Conservation (phyloP, 1,140 invertebrate genomes). For the Lordiphosa collinella region DNA sequence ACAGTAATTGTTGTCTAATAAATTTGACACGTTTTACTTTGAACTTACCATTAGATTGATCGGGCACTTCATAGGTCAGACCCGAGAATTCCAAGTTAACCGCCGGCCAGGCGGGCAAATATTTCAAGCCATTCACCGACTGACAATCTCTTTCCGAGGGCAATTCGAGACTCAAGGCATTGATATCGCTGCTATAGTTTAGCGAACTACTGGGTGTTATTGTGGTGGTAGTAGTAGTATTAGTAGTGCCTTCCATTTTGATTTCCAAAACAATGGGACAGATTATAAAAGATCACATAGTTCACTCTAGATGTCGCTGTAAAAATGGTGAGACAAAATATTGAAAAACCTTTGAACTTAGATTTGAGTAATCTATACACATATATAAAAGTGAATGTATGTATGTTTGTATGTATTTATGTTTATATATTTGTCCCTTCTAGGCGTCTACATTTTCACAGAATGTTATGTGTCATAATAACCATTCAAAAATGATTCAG, state of each 20-base stretch:
- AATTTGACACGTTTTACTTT: conserved; percentile 41
- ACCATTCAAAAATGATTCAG: too few species aligned
- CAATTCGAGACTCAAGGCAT: conserved; percentile 61
- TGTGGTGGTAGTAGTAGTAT: conserved; percentile 12
- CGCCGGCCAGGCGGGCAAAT: conserved; percentile 83
- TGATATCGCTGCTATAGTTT: conserved; percentile 73
- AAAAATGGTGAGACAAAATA: too few species aligned
- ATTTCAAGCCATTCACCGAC: conserved; percentile 80
- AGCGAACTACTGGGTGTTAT: conserved; percentile 57
- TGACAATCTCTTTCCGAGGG: conserved; percentile 33
- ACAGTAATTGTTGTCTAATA: neutral
- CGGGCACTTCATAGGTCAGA: conserved; percentile 84
- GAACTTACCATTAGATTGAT: conserved; percentile 80
- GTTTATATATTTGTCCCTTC: too few species aligned
- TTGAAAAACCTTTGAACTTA: too few species aligned
- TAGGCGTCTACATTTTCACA: too few species aligned
- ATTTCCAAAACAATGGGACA: neutral
- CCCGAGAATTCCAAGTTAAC: conserved; percentile 88
- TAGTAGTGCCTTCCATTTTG: conserved; percentile 30
- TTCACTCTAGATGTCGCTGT: too few species aligned
- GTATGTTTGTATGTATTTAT: too few species aligned
- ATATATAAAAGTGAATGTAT: too few species aligned
- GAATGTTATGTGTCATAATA: too few species aligned
- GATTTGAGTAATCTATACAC: too few species aligned
- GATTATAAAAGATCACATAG: too few species aligned